Conservation (phyloP, 2,113 vertebrate genomes). For the Serranochromis macrocephalus region DNA sequence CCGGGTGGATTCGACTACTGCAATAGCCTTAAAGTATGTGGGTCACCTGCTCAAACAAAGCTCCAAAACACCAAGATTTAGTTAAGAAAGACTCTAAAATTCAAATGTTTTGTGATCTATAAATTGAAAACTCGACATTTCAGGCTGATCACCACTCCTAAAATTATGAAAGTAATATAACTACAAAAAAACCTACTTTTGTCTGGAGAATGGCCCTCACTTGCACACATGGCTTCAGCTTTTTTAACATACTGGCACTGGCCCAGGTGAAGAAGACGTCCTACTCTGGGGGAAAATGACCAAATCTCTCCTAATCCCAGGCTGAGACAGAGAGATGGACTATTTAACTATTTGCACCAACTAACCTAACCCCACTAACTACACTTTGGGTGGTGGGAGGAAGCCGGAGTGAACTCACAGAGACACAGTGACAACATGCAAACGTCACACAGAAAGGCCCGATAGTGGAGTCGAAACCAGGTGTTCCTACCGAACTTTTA, state of each 20-base stretch:
- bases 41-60: neutral
- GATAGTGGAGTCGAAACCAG: neutral
- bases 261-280: neutral
- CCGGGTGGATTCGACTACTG: fast-evolving
- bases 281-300: neutral
- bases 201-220: neutral
- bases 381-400: neutral
- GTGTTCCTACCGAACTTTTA: neutral
- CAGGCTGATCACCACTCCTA: fast-evolving
- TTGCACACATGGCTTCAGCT: fast-evolving
- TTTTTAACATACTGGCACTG: neutral
- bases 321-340: neutral
- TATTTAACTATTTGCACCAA: neutral
- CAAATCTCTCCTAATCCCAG: fast-evolving
- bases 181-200: neutral
- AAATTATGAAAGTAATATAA: neutral
- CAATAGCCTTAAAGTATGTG: neutral
- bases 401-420: neutral
- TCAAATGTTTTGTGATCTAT: neutral
- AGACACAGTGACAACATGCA: neutral
- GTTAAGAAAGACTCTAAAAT: neutral
- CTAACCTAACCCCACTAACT: neutral
- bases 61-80: neutral
- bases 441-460: fast-evolving
- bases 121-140: neutral